phyloP scores from a whole-genome alignment of 2,888 invertebrate species.

The Gari tellinella region DNA sequence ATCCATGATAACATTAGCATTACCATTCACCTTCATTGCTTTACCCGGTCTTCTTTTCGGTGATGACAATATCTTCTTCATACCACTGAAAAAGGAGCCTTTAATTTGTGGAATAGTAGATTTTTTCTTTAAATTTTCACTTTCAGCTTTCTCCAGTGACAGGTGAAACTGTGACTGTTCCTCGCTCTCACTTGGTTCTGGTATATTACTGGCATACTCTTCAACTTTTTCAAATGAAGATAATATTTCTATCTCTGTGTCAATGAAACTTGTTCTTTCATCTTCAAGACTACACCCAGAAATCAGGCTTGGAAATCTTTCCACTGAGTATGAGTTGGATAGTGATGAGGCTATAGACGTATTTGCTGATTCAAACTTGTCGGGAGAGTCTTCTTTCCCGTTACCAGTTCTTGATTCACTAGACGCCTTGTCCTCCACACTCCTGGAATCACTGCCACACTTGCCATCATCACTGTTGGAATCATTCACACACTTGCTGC shows the following conservation, averaged over 20 bases:
- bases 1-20: background rate
- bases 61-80: conserved; percentile 58
- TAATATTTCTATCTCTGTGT: conserved; percentile 40
- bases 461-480: too few species aligned
- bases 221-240: conserved; percentile 6
- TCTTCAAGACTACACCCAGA: conserved; percentile 41
- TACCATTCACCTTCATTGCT: conserved; percentile 4
- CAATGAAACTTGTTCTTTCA: conserved; percentile 8
- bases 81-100: conserved; percentile 67
- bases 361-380: conserved; percentile 1
- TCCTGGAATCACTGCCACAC: background rate
- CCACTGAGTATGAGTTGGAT: conserved; percentile 43
- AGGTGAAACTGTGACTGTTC: conserved; percentile 69
- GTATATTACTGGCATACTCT: conserved; percentile 2
- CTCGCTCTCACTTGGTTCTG: conserved; percentile 52
- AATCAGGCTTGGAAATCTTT: conserved; percentile 56
- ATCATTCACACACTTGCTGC: too few species aligned
- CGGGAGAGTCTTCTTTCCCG: background rate
- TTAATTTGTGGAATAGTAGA: conserved; percentile 54
- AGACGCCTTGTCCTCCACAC: background rate
- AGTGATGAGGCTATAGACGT: conserved; percentile 23
- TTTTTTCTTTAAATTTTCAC: conserved; percentile 24
- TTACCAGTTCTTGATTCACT: background rate
- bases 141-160: conserved; percentile 63
- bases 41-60: conserved; percentile 45